Percentiles rank a stretch among this genome's conserved stretches.
Conservation (phyloP, 2,797 vertebrate species). For the Anguilla anguilla region DNA sequence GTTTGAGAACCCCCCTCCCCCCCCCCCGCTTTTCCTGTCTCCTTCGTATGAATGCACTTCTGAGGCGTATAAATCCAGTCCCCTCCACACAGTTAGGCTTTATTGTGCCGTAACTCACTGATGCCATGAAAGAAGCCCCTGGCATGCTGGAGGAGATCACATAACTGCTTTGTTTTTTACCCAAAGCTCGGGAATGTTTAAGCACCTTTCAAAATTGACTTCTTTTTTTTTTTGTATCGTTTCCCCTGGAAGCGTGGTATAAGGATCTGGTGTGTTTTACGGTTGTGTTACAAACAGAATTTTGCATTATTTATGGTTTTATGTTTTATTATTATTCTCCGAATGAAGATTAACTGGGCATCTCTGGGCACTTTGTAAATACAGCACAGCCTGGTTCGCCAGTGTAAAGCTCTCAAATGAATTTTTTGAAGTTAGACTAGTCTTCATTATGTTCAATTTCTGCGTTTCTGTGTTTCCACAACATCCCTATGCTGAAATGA, state of each 20-base stretch:
- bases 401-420: slow-evolving; percentile 32
- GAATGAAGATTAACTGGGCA: slow-evolving; percentile 38
- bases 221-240: slow-evolving; percentile 9
- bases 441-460: neutral
- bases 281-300: slow-evolving; percentile 1
- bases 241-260: neutral
- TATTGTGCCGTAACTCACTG: slow-evolving; percentile 50
- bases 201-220: slow-evolving; percentile 39
- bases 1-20: neutral
- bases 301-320: slow-evolving; percentile 22
- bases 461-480: slow-evolving; percentile 1
- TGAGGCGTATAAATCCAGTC: slow-evolving; percentile 27
- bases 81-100: slow-evolving; percentile 37
- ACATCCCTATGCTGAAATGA: slow-evolving; percentile 27
- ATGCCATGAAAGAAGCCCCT: slow-evolving; percentile 58
- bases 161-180: slow-evolving; percentile 63
- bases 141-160: slow-evolving; percentile 67
- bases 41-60: neutral
- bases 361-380: slow-evolving; percentile 32
- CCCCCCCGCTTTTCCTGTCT: too few species aligned
- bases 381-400: slow-evolving; percentile 31
- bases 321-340: slow-evolving; percentile 37
- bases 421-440: neutral
- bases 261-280: neutral
- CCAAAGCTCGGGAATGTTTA: slow-evolving; percentile 45